Conservation (phyloP, 2,797 vertebrate species). For the Ataeniobius toweri region DNA sequence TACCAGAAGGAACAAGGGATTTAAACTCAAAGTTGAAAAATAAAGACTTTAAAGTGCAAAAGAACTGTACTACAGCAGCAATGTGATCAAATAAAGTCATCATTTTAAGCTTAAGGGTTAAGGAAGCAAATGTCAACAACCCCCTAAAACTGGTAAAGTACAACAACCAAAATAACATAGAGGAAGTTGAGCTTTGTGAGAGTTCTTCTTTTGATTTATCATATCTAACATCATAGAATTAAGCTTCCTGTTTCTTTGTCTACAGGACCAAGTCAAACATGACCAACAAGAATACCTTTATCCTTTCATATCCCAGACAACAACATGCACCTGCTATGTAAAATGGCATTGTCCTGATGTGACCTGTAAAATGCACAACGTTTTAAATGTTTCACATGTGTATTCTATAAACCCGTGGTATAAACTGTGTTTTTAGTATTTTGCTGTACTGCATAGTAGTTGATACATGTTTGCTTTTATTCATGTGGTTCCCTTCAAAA, state of each 20-base stretch:
- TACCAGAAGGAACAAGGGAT: background rate
- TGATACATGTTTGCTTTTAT: background rate
- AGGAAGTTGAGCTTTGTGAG: background rate
- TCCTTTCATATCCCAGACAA: background rate
- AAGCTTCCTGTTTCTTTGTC: slow-evolving; percentile 40
- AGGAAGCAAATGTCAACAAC: background rate
- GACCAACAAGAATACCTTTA: background rate
- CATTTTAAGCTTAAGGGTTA: background rate
- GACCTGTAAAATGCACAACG: background rate
- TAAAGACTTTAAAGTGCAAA: background rate
- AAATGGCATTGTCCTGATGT: background rate
- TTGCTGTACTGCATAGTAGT: background rate
- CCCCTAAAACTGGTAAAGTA: background rate
- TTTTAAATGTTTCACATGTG: background rate
- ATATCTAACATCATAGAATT: background rate
- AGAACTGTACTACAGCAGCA: background rate
- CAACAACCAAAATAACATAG: background rate
- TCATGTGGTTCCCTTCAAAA: background rate
- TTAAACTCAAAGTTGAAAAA: background rate
- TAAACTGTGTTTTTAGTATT: background rate
- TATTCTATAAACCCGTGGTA: background rate
- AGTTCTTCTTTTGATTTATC: slow-evolving; percentile 33
- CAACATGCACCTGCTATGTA: background rate
- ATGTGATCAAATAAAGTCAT: background rate
- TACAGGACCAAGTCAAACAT: slow-evolving; percentile 10